Evolutionary conservation across 2,113 vertebrate genomes (phyloP).

Genomic region (Ariopsis seemanni): DNA sequence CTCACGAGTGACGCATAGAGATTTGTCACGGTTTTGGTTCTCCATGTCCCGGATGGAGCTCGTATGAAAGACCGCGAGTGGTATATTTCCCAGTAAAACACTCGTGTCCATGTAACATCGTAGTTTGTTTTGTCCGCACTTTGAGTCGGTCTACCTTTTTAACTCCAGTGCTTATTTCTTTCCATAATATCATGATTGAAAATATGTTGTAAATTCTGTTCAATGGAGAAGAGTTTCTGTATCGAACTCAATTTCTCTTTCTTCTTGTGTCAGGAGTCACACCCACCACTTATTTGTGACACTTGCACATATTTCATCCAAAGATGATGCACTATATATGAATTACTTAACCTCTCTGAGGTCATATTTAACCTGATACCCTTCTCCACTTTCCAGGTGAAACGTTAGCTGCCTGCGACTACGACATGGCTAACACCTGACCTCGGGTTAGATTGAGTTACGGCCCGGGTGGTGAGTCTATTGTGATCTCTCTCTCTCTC

Average conservation of each 20-base stretch:
- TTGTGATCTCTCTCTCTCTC: not conserved
- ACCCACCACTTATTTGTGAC: not conserved
- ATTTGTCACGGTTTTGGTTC: too few relatives aligned
- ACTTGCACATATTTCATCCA: not conserved
- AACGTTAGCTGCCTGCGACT: conserved; percentile 12
- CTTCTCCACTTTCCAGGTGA: conserved; percentile 19
- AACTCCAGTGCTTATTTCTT: too few relatives aligned
- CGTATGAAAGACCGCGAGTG: too few relatives aligned
- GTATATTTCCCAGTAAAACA: too few relatives aligned
- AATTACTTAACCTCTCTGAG: not conserved
- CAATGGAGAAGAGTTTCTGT: not conserved
- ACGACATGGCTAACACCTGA: not conserved
- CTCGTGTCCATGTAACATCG: too few relatives aligned
- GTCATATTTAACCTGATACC: not conserved
- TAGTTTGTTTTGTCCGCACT: too few relatives aligned
- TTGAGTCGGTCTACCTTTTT: too few relatives aligned
- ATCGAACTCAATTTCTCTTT: not conserved
- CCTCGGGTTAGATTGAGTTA: conserved; percentile 31
- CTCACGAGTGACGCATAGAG: too few relatives aligned
- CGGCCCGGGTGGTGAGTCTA: conserved; percentile 1
- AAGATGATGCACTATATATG: not conserved
- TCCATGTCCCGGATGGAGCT: too few relatives aligned
- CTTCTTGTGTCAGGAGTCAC: not conserved
- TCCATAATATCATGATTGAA: too few relatives aligned
- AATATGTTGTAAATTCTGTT: not conserved